Percentiles rank a stretch among this genome's conserved stretches.
Evolutionary conservation across 92 coral and sea anemone species (phyloP).

Genomic region (Ricordea florida): DNA sequence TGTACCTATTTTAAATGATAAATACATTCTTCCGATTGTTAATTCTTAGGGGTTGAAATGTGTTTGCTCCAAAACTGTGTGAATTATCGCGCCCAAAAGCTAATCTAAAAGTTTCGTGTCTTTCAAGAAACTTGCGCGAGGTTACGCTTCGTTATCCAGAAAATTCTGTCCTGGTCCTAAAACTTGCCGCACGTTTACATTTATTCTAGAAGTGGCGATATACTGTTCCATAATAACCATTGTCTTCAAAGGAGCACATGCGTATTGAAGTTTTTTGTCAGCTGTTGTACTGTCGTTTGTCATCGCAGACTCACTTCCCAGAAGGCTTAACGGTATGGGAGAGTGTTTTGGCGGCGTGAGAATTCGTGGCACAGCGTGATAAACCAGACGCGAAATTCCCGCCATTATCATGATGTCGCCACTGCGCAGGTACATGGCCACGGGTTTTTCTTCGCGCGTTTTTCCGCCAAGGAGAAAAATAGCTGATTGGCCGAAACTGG

Average conservation of each 20-base stretch:
- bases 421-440: constrained; percentile 77
- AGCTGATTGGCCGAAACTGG: constrained; percentile 83
- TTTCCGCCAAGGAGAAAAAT: constrained; percentile 83
- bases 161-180: constrained; percentile 57
- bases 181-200: constrained; percentile 76
- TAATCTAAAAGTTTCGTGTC: no score
- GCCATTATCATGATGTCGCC: constrained; percentile 82
- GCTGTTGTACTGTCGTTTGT: neutral
- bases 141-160: constrained; percentile 1
- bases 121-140: constrained; percentile 4
- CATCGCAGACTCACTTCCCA: neutral
- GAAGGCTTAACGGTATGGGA: constrained; percentile 28
- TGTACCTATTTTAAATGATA: no score
- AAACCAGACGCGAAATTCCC: constrained; percentile 70
- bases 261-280: neutral
- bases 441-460: constrained; percentile 58
- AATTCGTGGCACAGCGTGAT: constrained; percentile 82
- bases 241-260: no score
- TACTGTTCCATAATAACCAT: constrained; percentile 21
- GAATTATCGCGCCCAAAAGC: no score
- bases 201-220: constrained; percentile 61
- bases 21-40: no score
- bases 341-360: constrained; percentile 19
- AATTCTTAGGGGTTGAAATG: no score
- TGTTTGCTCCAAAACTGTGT: no score